Evolutionary conservation across 2,888 invertebrate genomes (phyloP), one percentile per base, ranked within the genome.

Genomic region (Trichogramma evanescens): DNA sequence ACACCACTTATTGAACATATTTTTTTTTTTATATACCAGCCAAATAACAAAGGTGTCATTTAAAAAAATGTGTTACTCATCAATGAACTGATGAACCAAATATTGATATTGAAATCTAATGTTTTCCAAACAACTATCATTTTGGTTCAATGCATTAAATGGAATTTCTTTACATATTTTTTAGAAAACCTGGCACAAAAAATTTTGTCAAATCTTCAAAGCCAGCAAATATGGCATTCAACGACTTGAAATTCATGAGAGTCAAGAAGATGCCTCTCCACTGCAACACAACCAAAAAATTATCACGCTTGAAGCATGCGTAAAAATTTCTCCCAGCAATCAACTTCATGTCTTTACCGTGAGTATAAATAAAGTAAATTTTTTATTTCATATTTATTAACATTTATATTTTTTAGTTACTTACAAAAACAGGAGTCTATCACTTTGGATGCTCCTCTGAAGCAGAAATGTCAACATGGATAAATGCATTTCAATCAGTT

Each of bases 181-280:
- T 62, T 81, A 93, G 92, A 93, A 92, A 89, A 84, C 88, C 54
- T 90, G 91, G 89, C 88, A 88, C 73, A 89, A 87, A 69, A 89
- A 87, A 72, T 86, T 84, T 72, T 89, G 89, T 73, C 83, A 89
- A 69, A 80, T 93, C 40, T 92, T 88, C 73, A 88, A 86, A 79
- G 84, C 89, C 45, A 92, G 92, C 74, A 90, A 90, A 73, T 89
- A 88, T 79, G 93, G 93, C 40, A 89, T 93, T 67, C 89, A 91
- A 74, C 82, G 93, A 50, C 81, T 93, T 59, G 93, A 93, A 82
- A 86, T 93, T 66, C 92, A 89, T 76, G 93, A 93, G 69, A 86
- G 82, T 71, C 87, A 88, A 76, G 90, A 89, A 66, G 90, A 91
- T 72, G 82, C 82, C 26, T 78, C 82, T 63, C 74, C 82, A 63